A percentile compares a stretch with the other conserved stretches of the same genome.
These are phyloP conservation scores for Lithophane socia DNA, from an alignment of 2,888 invertebrate species.

Conservation along the genomic window DNA sequence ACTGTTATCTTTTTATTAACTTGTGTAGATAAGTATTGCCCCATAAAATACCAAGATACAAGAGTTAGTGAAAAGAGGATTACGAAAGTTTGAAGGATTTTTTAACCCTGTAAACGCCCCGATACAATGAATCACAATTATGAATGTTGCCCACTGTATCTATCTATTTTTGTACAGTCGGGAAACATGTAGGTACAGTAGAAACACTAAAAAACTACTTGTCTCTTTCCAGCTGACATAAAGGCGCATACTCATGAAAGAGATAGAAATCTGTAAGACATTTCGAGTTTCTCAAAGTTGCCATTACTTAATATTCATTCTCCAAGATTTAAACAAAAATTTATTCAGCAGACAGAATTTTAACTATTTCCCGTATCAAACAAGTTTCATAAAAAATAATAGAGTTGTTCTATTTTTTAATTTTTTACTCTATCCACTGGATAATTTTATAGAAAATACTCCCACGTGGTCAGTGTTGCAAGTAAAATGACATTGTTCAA, in stretches of 20 bases:
- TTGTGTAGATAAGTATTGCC: no score
- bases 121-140: not conserved
- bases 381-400: not conserved
- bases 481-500: constrained; percentile 20
- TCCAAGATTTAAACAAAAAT: not conserved
- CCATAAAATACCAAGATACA: not conserved
- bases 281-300: constrained; percentile 18
- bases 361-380: not conserved
- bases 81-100: not conserved
- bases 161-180: not conserved
- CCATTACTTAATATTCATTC: constrained; percentile 11
- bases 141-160: not conserved
- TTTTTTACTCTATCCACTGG: not conserved
- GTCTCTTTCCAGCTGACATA: not conserved
- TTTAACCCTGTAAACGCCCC: not conserved
- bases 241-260: not conserved
- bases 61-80: not conserved
- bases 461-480: constrained; percentile 57
- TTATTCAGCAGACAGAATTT: not conserved
- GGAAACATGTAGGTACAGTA: not conserved
- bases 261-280: not conserved
- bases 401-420: accelerated
- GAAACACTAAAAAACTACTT: constrained; percentile 2
- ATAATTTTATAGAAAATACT: not conserved
- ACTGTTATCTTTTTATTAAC: no score